Conservation (phyloP, 2,113 vertebrate species). For the Macaca nemestrina region DNA sequence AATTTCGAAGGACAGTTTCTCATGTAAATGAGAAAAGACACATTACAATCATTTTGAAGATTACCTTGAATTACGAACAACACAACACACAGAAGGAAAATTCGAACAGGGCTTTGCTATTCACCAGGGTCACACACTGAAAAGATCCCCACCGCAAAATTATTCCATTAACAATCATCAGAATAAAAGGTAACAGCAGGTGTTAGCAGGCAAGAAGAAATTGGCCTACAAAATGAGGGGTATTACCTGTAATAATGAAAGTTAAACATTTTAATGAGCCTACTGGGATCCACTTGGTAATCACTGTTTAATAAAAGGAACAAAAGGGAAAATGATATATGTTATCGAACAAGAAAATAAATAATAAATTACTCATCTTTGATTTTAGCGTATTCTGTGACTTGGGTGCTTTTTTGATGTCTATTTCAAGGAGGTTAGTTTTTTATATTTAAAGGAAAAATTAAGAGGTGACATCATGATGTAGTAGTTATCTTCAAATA, state of each 20-base stretch:
- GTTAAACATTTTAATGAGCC: conserved; percentile 60
- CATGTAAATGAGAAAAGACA: conserved; percentile 5
- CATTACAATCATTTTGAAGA: background rate
- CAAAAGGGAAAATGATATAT: conserved; percentile 36
- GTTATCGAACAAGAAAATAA: conserved; percentile 31
- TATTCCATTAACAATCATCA: conserved; percentile 47
- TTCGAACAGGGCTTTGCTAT: background rate
- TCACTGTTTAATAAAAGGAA: conserved; percentile 67
- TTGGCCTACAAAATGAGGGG: conserved; percentile 54
- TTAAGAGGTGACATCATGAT: background rate
- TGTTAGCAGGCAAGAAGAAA: conserved; percentile 61
- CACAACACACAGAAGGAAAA: background rate
- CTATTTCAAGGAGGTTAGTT: background rate
- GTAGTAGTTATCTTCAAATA: background rate
- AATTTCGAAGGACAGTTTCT: background rate
- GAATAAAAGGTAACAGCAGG: conserved; percentile 5
- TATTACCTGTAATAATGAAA: conserved; percentile 55
- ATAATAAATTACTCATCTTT: background rate
- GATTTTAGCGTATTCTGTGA: fast-evolving
- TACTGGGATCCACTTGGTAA: conserved; percentile 63
- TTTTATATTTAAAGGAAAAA: background rate
- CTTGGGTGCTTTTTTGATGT: background rate
- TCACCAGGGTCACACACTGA: background rate
- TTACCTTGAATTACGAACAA: conserved; percentile 29
- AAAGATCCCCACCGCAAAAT: background rate